Conservation (phyloP, 2,113 vertebrate species). For the Lipophrys pholis region DNA sequence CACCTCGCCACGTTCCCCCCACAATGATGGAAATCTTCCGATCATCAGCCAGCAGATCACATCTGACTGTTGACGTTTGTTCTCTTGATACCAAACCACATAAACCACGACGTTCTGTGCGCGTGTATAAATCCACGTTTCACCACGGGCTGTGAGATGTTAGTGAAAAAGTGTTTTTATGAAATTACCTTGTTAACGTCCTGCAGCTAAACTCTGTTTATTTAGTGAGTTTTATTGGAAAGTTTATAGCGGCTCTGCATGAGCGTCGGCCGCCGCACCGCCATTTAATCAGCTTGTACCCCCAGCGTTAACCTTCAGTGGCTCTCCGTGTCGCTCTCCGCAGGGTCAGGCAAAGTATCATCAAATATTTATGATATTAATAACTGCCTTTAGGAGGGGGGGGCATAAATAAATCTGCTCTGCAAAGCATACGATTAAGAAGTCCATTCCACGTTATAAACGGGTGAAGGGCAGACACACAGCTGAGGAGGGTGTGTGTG, state of each 20-base stretch:
- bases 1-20: too few relatives aligned
- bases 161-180: constrained; percentile 33
- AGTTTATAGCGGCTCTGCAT: constrained; percentile 52
- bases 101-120: too few relatives aligned
- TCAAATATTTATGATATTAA: constrained; percentile 84
- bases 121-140: too few relatives aligned
- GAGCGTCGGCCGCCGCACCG: constrained; percentile 43
- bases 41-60: too few relatives aligned
- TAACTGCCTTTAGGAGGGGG: constrained; percentile 76
- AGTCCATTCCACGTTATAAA: constrained; percentile 73
- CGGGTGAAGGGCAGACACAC: constrained; percentile 45
- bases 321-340: constrained; percentile 61
- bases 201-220: constrained; percentile 50
- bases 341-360: constrained; percentile 80
- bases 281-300: constrained; percentile 73
- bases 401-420: constrained; percentile 76
- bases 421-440: constrained; percentile 67
- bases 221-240: constrained; percentile 58
- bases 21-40: too few relatives aligned
- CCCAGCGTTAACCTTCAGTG: constrained; percentile 76
- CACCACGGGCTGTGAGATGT: too few relatives aligned
- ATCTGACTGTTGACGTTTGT: too few relatives aligned
- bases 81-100: too few relatives aligned
- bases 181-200: constrained; percentile 52
- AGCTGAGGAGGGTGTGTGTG: constrained; percentile 11